A percentile compares a stretch with the other conserved stretches of the same genome.
These are phyloP conservation scores for Mimumesa dahlbomi DNA, from an alignment of 2,888 invertebrate genomes.

Conservation along the genomic window DNA sequence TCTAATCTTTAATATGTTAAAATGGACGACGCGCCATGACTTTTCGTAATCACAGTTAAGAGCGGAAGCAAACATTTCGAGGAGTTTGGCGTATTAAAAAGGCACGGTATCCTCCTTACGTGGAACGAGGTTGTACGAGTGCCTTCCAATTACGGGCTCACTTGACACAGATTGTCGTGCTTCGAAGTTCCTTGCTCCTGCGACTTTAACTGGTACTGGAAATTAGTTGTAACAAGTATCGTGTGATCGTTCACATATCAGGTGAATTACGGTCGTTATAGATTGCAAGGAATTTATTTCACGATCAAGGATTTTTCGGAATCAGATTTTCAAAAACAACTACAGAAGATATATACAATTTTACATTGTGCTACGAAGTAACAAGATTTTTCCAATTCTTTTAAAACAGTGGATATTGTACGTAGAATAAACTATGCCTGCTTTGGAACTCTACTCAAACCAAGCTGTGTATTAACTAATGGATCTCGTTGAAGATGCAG, in stretches of 20 bases:
- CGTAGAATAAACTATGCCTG: no score
- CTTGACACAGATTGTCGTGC: conserved; percentile 45
- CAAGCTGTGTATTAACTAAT: no score
- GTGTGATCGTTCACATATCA: conserved; percentile 6
- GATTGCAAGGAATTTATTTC: background rate
- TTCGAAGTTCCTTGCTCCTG: conserved; percentile 27
- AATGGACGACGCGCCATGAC: conserved; percentile 17
- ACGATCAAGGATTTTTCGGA: background rate
- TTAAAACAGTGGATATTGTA: no score
- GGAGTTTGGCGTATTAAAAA: conserved; percentile 28
- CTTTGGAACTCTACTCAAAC: no score
- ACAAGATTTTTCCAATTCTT: no score
- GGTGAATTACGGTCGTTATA: conserved; percentile 7
- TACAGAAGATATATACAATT: no score
- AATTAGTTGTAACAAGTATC: conserved; percentile 38
- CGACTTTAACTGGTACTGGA: conserved; percentile 28
- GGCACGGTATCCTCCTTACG: conserved; percentile 35
- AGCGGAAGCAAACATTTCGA: conserved; percentile 19
- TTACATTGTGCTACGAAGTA: no score
- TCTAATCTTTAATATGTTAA: no score
- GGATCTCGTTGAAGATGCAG: no score
- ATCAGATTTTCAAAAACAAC: no score
- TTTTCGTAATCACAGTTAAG: conserved; percentile 10
- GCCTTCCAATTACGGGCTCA: conserved; percentile 47
- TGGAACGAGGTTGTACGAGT: conserved; percentile 47